A percentile compares a stretch with the other conserved stretches of the same genome.
phyloP scores from a whole-genome alignment of 2,113 vertebrate genomes.

The Daphoenositta chrysoptera region DNA sequence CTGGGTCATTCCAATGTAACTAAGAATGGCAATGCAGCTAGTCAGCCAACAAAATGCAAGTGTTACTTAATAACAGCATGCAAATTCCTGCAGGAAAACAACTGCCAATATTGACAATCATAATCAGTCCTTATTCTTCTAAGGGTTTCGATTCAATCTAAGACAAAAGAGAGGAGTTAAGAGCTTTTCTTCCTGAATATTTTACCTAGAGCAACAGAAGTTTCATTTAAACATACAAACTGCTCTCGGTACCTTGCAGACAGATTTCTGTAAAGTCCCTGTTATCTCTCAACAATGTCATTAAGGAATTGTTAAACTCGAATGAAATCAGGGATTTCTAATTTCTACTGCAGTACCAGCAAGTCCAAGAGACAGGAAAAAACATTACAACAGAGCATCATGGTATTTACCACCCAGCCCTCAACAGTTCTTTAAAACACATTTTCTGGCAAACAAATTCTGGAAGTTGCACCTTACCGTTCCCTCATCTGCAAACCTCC shows the following conservation, averaged over 20 bases:
- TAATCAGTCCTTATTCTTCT: neutral
- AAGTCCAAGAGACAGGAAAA: neutral
- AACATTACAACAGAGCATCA: neutral
- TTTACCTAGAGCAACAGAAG: neutral
- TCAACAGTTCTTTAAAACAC: neutral
- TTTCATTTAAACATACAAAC: neutral
- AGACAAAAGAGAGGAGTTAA: neutral
- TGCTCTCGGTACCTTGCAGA: neutral
- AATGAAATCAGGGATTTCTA: neutral
- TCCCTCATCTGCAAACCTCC: slow-evolving; percentile 86
- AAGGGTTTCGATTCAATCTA: neutral
- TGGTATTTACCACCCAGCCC: neutral
- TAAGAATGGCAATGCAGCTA: neutral
- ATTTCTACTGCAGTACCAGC: neutral
- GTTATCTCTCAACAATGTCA: neutral
- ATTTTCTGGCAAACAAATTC: neutral
- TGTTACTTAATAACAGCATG: neutral
- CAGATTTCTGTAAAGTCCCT: neutral
- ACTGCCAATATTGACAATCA: neutral
- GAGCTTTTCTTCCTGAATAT: neutral
- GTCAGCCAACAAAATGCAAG: neutral
- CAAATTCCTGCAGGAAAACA: neutral
- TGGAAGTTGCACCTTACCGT: slow-evolving; percentile 77
- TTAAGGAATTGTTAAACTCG: neutral
- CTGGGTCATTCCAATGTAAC: neutral